phyloP scores from a whole-genome alignment of 2,797 vertebrate genomes.

The Anguilla megastoma region DNA sequence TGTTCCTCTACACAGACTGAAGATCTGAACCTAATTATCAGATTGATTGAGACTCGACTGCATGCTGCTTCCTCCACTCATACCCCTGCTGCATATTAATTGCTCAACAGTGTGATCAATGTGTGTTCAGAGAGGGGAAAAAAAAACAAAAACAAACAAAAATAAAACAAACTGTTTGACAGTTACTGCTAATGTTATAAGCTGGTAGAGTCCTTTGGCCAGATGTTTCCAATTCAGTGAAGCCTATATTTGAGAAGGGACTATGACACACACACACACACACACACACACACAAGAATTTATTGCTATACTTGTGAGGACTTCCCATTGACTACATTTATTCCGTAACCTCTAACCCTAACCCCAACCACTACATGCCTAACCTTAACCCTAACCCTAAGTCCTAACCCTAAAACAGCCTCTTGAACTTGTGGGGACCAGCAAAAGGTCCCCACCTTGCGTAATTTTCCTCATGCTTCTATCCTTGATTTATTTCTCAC shows the following conservation, averaged over 20 bases:
- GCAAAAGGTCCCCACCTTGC: too few species aligned
- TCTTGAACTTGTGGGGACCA: too few species aligned
- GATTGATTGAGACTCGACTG: conserved; percentile 64
- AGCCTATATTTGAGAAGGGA: not conserved
- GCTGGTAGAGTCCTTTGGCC: conserved; percentile 42
- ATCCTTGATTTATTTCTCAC: too few species aligned
- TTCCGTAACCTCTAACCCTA: too few species aligned
- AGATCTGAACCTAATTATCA: conserved; percentile 66
- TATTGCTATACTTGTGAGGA: not conserved
- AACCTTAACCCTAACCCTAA: too few species aligned
- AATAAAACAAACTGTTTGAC: not conserved
- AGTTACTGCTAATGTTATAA: not conserved
- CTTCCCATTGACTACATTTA: too few species aligned
- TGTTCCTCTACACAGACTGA: conserved; percentile 50
- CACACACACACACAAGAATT: not conserved
- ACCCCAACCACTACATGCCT: too few species aligned
- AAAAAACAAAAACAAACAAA: not conserved
- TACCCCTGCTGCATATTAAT: conserved; percentile 66
- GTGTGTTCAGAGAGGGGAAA: conserved; percentile 32
- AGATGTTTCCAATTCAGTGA: conserved; percentile 24
- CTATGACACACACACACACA: not conserved
- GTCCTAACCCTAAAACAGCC: too few species aligned
- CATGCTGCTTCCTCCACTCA: conserved; percentile 64
- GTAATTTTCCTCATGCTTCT: too few species aligned
- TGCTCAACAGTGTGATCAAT: conserved; percentile 34